Evolutionary conservation across 2,797 vertebrate genomes (phyloP).

Genomic region (Vespertilio murinus): DNA sequence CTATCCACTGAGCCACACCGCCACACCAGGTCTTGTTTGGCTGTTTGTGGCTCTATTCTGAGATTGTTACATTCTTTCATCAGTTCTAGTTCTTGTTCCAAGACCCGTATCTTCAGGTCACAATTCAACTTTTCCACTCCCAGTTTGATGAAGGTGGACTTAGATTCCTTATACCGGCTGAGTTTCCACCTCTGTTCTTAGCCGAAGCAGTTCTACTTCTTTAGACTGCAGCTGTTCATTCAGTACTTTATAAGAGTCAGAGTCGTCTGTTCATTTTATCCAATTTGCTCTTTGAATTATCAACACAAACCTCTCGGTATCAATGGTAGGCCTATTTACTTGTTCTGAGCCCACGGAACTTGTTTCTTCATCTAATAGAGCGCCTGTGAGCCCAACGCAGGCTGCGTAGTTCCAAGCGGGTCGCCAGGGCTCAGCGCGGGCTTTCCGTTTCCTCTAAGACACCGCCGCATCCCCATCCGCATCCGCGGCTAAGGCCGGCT

Average conservation of each 20-base stretch:
- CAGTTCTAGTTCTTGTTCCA: conserved; percentile 91
- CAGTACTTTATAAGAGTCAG: conserved; percentile 90
- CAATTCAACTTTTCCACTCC: conserved; percentile 72
- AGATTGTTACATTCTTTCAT: conserved; percentile 86
- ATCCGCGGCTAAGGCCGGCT: too few species aligned
- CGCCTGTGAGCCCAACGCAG: conserved; percentile 77
- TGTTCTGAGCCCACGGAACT: conserved; percentile 85
- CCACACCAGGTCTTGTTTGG: too few species aligned
- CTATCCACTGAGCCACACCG: too few species aligned
- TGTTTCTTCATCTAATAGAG: conserved; percentile 81
- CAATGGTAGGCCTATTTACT: conserved; percentile 93
- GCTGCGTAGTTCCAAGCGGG: too few species aligned
- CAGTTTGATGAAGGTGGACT: conserved; percentile 89
- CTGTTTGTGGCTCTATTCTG: conserved; percentile 82
- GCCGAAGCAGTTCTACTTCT: conserved; percentile 95
- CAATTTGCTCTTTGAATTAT: conserved; percentile 91
- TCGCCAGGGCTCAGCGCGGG: too few species aligned
- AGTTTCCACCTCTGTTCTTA: conserved; percentile 95
- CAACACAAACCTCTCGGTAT: conserved; percentile 89
- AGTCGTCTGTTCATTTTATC: conserved; percentile 93
- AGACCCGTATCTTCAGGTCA: conserved; percentile 90
- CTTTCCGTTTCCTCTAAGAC: too few species aligned
- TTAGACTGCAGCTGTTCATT: conserved; percentile 95
- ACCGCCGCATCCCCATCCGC: too few species aligned
- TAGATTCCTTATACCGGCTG: conserved; percentile 96